Evolutionary conservation across 64 coral and sea anemone genomes (phyloP), one percentile per base, ranked within the genome.

Genomic region (Pocillopora damicornis): DNA sequence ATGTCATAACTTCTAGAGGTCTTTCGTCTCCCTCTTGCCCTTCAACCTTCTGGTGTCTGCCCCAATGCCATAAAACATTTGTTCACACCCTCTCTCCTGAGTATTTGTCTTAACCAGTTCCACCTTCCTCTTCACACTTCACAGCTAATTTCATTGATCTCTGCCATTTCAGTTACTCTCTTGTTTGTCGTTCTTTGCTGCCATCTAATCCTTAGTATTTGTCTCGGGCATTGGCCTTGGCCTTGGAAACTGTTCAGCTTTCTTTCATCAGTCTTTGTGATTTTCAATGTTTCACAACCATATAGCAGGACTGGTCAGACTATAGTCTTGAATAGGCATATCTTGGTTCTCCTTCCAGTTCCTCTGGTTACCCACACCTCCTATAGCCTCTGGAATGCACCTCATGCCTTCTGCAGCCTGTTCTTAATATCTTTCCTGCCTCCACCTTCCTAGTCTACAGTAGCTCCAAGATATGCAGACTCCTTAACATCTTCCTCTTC

Each of bases 111-210:
- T 30, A 30, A 30, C 30, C 30, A 30, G 79, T 81, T 23, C 10
- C 79, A 81, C 79, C 79, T 60, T 60, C 79, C 61, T 34, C 0
- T 17, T 63, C 79, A n/a, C 2, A 81, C 61, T 15, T 81, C 79
- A 23, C 61, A 61, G 26, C 57, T 30, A 30, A 30, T 30, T 30
- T 30, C 30, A 30, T 30, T 30, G 30, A 30, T 30, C 30, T 30
- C 30, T 30, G 30, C 30, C 30, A 30, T 30, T 30, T 30, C 30
- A 30, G 30, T 30, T 30, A 30, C 30, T 30, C 30, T 30, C 30
- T 30, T 30, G 30, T 30, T 30, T 30, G 30, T 30, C 30, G 30
- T 30, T 30, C 30, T 30, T 30, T 30, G 30, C 30, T 30, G 30
- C 30, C 30, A 30, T 30, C 30, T 30, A 30, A 30, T 30, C 30